Evolutionary conservation across 2,113 vertebrate genomes (phyloP).

Genomic region (Mesembrinibis cayennensis): DNA sequence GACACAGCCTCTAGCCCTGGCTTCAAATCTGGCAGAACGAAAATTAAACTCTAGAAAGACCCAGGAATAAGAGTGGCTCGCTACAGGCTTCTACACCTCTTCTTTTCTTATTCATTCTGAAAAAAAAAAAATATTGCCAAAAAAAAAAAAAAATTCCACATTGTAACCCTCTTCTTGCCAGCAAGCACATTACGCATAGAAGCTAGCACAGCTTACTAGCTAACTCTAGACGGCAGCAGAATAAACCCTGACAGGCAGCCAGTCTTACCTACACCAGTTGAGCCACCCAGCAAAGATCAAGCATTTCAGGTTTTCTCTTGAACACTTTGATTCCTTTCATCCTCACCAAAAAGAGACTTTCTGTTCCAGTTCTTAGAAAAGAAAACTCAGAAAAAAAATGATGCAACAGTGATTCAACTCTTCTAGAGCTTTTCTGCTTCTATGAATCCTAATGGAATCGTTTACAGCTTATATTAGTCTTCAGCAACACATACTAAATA

Average conservation of each 20-base stretch:
- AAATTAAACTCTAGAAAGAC: not conserved
- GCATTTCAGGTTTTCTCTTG: not conserved
- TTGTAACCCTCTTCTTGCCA: not conserved
- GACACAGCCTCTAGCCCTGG: not conserved
- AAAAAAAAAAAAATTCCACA: too few species aligned
- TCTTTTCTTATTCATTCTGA: not conserved
- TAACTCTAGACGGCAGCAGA: not conserved
- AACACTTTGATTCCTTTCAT: not conserved
- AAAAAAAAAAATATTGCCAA: not conserved
- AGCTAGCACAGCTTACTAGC: not conserved
- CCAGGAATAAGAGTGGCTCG: not conserved
- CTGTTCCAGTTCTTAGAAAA: not conserved
- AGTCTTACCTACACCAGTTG: not conserved
- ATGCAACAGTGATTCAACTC: not conserved
- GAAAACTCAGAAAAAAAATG: not conserved
- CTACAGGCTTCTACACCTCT: not conserved
- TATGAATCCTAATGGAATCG: not conserved
- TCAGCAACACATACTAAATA: not conserved
- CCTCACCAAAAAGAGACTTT: not conserved
- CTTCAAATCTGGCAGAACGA: not conserved
- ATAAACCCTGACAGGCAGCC: not conserved
- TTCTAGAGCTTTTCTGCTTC: not conserved
- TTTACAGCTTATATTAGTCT: not conserved
- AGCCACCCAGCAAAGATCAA: not conserved
- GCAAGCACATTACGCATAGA: not conserved